Percentiles rank a stretch among this genome's conserved stretches.
Evolutionary conservation across 2,888 invertebrate species (phyloP).

Genomic region (Stenodema calcarata): DNA sequence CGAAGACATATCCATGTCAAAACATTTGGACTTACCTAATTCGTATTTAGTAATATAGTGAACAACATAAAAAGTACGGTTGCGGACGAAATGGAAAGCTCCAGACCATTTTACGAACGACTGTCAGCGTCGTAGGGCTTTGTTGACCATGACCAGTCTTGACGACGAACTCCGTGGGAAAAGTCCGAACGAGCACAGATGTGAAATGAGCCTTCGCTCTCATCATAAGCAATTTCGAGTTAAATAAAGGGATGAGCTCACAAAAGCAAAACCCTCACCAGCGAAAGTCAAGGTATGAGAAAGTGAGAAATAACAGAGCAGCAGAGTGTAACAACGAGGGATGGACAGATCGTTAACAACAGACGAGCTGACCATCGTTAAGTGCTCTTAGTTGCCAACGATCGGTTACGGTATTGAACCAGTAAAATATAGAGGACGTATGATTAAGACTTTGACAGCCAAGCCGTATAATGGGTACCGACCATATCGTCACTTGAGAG

Average conservation of each 20-base stretch:
- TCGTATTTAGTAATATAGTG: too few relatives aligned
- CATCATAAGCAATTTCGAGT: neutral
- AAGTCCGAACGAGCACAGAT: constrained; percentile 10
- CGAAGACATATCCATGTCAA: too few relatives aligned
- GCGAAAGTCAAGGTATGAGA: neutral
- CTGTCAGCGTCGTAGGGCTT: neutral
- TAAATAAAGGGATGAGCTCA: constrained; percentile 2
- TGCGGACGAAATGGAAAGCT: neutral
- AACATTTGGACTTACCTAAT: too few relatives aligned
- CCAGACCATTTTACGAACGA: neutral
- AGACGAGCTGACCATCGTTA: too few relatives aligned
- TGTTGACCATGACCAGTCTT: constrained; percentile 20
- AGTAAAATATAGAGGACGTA: neutral
- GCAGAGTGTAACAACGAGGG: neutral
- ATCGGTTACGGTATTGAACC: neutral
- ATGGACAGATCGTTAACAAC: neutral
- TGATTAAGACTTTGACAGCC: too few relatives aligned
- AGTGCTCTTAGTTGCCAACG: neutral
- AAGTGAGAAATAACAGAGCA: neutral
- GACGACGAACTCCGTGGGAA: neutral
- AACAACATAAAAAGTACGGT: neutral
- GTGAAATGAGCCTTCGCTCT: constrained; percentile 27
- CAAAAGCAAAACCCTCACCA: neutral
- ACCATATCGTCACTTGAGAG: too few relatives aligned
- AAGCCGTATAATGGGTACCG: too few relatives aligned